phyloP scores from a whole-genome alignment of 64 coral and sea anemone species.

The Stichodactyla helianthus region DNA sequence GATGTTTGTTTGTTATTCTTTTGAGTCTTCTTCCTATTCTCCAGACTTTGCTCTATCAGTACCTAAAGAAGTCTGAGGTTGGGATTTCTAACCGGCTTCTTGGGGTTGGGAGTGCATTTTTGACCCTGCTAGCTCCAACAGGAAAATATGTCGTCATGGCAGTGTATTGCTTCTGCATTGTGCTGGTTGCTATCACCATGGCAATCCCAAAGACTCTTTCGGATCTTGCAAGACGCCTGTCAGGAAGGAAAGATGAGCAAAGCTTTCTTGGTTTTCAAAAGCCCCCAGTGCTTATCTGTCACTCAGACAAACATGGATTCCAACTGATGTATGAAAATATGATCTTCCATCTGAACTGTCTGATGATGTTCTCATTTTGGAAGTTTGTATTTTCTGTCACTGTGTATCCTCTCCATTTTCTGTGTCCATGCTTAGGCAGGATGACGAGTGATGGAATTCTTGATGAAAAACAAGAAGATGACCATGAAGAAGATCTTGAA shows the following conservation, averaged over 20 bases:
- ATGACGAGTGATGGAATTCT: not conserved
- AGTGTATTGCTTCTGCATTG: constrained; percentile 77
- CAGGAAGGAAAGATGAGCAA: constrained; percentile 81
- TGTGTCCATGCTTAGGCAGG: constrained; percentile 29
- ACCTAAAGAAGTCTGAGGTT: constrained; percentile 60
- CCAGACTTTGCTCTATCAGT: constrained; percentile 59
- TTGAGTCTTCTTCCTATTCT: constrained; percentile 63
- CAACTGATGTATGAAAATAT: constrained; percentile 97
- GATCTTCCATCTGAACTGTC: constrained; percentile 88
- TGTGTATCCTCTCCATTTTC: constrained; percentile 48
- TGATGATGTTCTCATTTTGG: constrained; percentile 72
- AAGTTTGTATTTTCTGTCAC: constrained; percentile 74
- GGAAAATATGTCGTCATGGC: constrained; percentile 31
- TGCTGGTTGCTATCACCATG: constrained; percentile 66
- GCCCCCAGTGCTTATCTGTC: constrained; percentile 53
- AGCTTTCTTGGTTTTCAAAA: constrained; percentile 90
- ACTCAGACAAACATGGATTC: constrained; percentile 74
- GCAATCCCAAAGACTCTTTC: constrained; percentile 90
- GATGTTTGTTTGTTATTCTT: constrained; percentile 78
- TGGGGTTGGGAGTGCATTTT: constrained; percentile 63
- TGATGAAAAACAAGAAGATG: constrained; percentile 22
- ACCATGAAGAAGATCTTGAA: not conserved
- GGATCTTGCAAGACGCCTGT: constrained; percentile 74
- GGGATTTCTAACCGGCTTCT: constrained; percentile 41
- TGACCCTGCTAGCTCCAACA: constrained; percentile 38